Percentiles rank a stretch among this genome's conserved stretches.
Conservation (phyloP, 2,113 vertebrate genomes). For the Python bivittatus region DNA sequence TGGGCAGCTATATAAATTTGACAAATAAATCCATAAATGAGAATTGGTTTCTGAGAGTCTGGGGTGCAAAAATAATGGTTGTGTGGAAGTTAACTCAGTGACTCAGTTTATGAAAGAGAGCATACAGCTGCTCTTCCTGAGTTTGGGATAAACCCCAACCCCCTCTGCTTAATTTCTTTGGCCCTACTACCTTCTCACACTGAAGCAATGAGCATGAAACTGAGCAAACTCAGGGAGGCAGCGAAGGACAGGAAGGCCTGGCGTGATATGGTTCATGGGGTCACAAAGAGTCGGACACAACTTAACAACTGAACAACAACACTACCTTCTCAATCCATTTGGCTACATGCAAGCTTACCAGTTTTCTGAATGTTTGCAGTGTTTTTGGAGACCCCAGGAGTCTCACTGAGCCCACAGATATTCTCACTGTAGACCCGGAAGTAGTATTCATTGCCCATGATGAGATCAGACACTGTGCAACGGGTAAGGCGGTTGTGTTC, state of each 20-base stretch:
- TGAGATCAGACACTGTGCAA: slow-evolving; percentile 87
- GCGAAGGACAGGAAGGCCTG: too few relatives aligned
- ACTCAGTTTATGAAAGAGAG: not conserved
- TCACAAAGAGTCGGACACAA: too few relatives aligned
- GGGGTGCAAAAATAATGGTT: not conserved
- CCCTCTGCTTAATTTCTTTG: not conserved
- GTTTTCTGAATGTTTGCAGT: slow-evolving; percentile 83
- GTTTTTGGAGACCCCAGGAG: slow-evolving; percentile 80
- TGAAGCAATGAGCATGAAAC: too few relatives aligned
- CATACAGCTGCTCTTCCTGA: not conserved
- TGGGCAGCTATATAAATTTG: too few relatives aligned
- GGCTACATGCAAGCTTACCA: slow-evolving; percentile 61
- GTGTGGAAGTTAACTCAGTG: not conserved
- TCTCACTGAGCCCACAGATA: slow-evolving; percentile 85
- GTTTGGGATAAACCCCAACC: not conserved
- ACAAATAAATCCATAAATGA: too few relatives aligned
- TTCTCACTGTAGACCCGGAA: slow-evolving; percentile 88
- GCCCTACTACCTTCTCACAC: not conserved
- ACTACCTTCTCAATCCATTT: not conserved
- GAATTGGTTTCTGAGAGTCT: not conserved
- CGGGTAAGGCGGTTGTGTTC: slow-evolving; percentile 83
- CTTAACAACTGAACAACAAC: too few relatives aligned
- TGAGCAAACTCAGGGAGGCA: too few relatives aligned
- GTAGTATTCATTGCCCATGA: slow-evolving; percentile 89
- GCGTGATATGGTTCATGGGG: too few relatives aligned